A percentile compares a stretch with the other conserved stretches of the same genome.
phyloP scores from a whole-genome alignment of 1,140 invertebrate genomes.

The Neotoxoptera formosana region DNA sequence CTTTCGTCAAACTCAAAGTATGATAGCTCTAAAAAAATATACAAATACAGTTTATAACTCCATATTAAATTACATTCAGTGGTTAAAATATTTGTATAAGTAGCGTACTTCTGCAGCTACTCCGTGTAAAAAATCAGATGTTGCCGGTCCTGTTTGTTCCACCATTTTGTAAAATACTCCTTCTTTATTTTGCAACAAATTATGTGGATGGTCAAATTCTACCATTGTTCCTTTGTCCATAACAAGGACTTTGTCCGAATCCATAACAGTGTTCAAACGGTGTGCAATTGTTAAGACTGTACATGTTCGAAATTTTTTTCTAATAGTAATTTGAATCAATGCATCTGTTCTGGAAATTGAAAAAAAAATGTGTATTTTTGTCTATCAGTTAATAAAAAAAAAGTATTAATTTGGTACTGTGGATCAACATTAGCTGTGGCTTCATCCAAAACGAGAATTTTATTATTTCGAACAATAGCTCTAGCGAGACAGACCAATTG shows the following conservation, averaged over 20 bases:
- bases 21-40: too few species aligned
- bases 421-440: conserved; percentile 78
- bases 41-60: too few species aligned
- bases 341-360: conserved; percentile 69
- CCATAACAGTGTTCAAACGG: neutral
- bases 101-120: conserved; percentile 58
- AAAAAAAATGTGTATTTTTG: neutral
- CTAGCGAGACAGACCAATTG: conserved; percentile 86
- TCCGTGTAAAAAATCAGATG: conserved; percentile 59
- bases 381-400: neutral
- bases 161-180: conserved; percentile 66
- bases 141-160: conserved; percentile 65
- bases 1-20: too few species aligned
- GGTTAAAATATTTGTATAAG: too few species aligned
- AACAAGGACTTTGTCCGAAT: conserved; percentile 69
- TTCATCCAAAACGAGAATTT: conserved; percentile 75
- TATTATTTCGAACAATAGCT: conserved; percentile 79
- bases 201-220: conserved; percentile 72
- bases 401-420: conserved; percentile 65
- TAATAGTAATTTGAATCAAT: conserved; percentile 74
- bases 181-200: conserved; percentile 66
- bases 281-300: conserved; percentile 66
- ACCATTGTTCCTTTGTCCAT: conserved; percentile 69
- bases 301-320: conserved; percentile 73
- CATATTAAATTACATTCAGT: too few species aligned